Conservation (phyloP, 2,113 vertebrate genomes). For the Casuarius casuarius region DNA sequence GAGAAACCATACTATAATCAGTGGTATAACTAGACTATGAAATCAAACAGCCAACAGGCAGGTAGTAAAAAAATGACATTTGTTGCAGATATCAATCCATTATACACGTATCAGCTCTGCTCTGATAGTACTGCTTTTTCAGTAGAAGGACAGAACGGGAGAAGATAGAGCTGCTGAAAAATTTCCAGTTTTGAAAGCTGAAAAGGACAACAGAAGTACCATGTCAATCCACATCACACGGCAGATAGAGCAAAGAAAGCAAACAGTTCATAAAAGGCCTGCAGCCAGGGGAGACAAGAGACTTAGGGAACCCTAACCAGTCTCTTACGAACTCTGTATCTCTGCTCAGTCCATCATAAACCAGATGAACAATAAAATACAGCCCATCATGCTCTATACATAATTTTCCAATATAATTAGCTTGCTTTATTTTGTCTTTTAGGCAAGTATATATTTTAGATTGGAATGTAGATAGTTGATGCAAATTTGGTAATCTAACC, state of each 20-base stretch:
- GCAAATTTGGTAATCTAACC: neutral
- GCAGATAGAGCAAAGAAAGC: neutral
- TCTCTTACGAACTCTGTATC: neutral
- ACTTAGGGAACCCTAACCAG: neutral
- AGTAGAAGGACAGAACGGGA: neutral
- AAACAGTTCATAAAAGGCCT: neutral
- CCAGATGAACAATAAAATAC: neutral
- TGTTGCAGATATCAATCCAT: neutral
- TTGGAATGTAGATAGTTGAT: neutral
- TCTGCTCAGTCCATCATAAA: neutral
- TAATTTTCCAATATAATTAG: neutral
- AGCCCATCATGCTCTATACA: neutral
- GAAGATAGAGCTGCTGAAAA: neutral
- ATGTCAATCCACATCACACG: neutral
- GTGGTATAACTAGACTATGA: neutral
- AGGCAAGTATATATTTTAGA: neutral
- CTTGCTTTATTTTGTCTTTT: neutral
- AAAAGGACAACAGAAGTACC: neutral
- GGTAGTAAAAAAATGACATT: neutral
- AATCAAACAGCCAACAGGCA: neutral
- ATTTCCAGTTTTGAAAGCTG: neutral
- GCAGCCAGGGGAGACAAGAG: fast-evolving
- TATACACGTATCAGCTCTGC: neutral
- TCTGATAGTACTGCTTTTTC: neutral
- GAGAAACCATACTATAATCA: neutral